phyloP scores from a whole-genome alignment of 30 jellyfish, hydroid and myxozoan genomes.

The Aurelia sp. region DNA sequence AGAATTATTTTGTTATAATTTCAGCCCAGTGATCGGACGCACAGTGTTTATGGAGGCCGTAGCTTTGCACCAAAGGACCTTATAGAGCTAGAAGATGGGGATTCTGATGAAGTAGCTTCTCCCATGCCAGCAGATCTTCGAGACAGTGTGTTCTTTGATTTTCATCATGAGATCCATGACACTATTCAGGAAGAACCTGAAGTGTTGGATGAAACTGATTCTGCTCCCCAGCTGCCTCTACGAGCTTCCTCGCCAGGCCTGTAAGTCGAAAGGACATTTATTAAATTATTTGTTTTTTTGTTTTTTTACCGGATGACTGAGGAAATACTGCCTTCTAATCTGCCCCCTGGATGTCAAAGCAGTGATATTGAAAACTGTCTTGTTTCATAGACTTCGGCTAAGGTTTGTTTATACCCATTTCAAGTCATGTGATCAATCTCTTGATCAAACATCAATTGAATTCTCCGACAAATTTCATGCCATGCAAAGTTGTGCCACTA shows the following conservation, averaged over 20 bases:
- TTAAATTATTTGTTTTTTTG: no score
- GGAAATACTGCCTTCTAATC: no score
- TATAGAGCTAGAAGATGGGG: slow-evolving; percentile 51
- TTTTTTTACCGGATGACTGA: no score
- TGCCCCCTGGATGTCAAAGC: no score
- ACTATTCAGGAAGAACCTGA: slow-evolving; percentile 51
- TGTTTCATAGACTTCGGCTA: no score
- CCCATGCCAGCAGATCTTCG: slow-evolving; percentile 76
- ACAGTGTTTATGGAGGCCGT: slow-evolving; percentile 83
- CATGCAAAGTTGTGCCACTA: no score
- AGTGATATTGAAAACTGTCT: no score
- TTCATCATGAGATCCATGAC: slow-evolving; percentile 72
- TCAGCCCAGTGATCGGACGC: slow-evolving; percentile 69
- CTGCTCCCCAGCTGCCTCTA: slow-evolving; percentile 41
- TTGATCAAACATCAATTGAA: no score
- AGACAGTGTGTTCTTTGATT: slow-evolving; percentile 72
- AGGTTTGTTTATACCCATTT: no score
- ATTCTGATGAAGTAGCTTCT: slow-evolving; percentile 45
- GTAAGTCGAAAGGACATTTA: slow-evolving; percentile 31
- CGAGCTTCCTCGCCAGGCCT: slow-evolving; percentile 70
- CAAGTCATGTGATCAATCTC: no score
- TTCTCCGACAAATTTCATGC: no score
- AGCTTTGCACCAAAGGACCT: slow-evolving; percentile 98
- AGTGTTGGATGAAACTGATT: slow-evolving; percentile 13
- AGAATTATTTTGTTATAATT: no score